phyloP scores from a whole-genome alignment of 2,113 vertebrate species.

The Hippocampus barbouri region DNA sequence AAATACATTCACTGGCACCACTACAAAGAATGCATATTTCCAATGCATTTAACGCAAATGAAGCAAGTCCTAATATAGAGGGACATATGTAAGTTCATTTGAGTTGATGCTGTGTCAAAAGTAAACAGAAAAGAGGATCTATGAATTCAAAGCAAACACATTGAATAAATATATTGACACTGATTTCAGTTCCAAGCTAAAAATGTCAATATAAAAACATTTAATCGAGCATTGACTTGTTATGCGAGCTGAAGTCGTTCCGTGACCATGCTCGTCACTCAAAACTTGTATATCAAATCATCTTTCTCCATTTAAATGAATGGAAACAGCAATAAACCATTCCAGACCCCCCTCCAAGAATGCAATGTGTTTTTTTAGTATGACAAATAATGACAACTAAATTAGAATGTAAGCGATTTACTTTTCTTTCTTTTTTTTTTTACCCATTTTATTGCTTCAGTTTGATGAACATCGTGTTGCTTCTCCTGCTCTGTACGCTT shows the following conservation, averaged over 20 bases:
- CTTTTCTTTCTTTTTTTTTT: background rate
- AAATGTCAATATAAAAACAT: background rate
- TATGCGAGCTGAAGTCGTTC: too few species aligned
- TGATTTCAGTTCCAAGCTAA: background rate
- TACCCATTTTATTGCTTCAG: background rate
- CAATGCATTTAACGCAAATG: conserved; percentile 42
- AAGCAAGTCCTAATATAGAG: conserved; percentile 40
- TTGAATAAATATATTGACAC: background rate
- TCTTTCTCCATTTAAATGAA: too few species aligned
- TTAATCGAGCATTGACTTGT: background rate
- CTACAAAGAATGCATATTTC: conserved; percentile 40
- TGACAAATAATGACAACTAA: too few species aligned
- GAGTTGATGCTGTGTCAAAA: conserved; percentile 16
- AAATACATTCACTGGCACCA: conserved; percentile 54
- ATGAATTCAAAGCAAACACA: background rate
- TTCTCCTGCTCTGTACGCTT: too few species aligned
- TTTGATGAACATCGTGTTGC: too few species aligned
- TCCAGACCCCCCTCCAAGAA: too few species aligned
- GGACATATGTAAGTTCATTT: conserved; percentile 17
- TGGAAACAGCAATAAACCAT: too few species aligned
- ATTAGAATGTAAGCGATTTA: background rate
- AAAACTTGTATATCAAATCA: too few species aligned
- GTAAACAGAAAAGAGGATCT: background rate
- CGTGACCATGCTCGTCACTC: too few species aligned
- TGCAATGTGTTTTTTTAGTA: too few species aligned